A percentile compares a stretch with the other conserved stretches of the same genome.
phyloP scores from a whole-genome alignment of 2,888 invertebrate genomes.

The Polydrusus cervinus region DNA sequence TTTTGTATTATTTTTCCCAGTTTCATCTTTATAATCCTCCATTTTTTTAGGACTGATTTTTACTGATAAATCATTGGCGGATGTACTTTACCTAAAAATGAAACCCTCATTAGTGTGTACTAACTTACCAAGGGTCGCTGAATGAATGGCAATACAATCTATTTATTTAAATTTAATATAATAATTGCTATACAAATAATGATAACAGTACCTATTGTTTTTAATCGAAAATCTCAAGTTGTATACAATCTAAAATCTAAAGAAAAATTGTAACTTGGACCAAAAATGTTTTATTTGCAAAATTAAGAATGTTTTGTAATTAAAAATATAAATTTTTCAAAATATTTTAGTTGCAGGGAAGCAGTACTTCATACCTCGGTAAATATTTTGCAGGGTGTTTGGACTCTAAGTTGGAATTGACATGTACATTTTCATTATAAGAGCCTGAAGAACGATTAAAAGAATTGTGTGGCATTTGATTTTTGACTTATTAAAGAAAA shows the following conservation, averaged over 20 bases:
- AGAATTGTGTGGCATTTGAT: too few relatives aligned
- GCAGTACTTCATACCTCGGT: too few relatives aligned
- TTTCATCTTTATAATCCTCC: constrained; percentile 42
- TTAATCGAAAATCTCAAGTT: background rate
- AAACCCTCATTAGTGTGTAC: background rate
- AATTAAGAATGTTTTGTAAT: too few relatives aligned
- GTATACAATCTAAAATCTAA: background rate
- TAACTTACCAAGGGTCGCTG: background rate
- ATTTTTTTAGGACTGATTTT: constrained; percentile 16
- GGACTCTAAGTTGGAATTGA: too few relatives aligned
- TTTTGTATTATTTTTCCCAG: constrained; percentile 47
- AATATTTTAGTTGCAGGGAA: too few relatives aligned
- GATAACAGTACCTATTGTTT: background rate
- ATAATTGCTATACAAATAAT: constrained; percentile 8
- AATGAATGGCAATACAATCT: background rate
- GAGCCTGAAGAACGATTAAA: too few relatives aligned
- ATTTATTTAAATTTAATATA: constrained; percentile 7
- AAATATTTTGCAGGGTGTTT: too few relatives aligned
- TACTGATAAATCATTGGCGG: background rate
- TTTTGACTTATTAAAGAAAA: too few relatives aligned
- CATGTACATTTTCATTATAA: too few relatives aligned
- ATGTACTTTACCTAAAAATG: background rate
- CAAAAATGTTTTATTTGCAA: too few relatives aligned
- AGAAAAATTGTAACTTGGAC: too few relatives aligned
- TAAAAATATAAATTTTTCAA: too few relatives aligned